Evolutionary conservation across 2,888 invertebrate genomes (phyloP).

Genomic region (Ophonus ardosiacus): DNA sequence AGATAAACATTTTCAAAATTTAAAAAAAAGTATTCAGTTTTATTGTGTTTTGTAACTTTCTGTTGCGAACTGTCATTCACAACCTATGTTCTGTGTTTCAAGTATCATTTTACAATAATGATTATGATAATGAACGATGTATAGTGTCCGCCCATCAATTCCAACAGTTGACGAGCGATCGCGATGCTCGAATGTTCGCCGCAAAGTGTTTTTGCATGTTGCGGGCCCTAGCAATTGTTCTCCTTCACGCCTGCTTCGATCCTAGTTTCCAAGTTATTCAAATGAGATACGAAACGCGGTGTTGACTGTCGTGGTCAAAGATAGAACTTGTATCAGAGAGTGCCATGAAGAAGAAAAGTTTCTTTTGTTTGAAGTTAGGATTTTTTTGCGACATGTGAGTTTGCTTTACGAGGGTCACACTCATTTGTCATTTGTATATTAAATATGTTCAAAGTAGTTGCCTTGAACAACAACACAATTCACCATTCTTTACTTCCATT

Average conservation of each 20-base stretch:
- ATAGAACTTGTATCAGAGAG: conserved; percentile 5
- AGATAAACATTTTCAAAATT: too few relatives aligned
- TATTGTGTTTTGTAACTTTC: too few relatives aligned
- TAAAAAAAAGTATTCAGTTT: too few relatives aligned
- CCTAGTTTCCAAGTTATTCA: conserved; percentile 51
- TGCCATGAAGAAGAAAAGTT: not conserved
- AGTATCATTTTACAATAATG: conserved; percentile 36
- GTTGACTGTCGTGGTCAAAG: conserved; percentile 28
- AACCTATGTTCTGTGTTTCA: not conserved
- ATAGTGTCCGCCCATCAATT: conserved; percentile 34
- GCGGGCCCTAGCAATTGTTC: conserved; percentile 36
- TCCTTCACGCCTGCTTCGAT: not conserved
- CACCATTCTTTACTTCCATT: too few relatives aligned
- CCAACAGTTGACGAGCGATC: conserved; percentile 25
- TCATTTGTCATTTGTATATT: too few relatives aligned
- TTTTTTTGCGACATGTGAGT: conserved; percentile 15
- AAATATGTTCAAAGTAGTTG: too few relatives aligned
- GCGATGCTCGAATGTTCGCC: conserved; percentile 42
- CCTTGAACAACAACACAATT: too few relatives aligned
- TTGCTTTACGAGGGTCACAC: not conserved
- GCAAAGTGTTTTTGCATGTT: conserved; percentile 55
- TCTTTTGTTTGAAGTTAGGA: conserved; percentile 3
- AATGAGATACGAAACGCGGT: conserved; percentile 23
- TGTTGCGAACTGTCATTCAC: not conserved
- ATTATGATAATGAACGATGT: conserved; percentile 37